These are phyloP conservation scores for Geodia barretti DNA, from an alignment of 37 sponge, comb jelly and placozoan genomes.

Conservation along the genomic window DNA sequence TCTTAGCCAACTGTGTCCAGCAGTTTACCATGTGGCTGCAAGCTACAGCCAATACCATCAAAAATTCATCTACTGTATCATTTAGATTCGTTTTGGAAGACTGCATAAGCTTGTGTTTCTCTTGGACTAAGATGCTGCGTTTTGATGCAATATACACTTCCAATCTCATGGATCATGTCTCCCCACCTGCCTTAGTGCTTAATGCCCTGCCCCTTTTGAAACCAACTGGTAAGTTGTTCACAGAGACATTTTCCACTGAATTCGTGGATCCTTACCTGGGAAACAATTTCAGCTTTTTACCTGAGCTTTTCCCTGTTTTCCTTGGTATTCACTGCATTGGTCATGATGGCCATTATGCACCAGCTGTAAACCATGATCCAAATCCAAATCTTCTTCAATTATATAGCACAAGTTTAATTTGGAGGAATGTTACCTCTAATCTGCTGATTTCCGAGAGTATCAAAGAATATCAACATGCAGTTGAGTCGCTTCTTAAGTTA, in stretches of 20 bases:
- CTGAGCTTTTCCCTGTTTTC: conserved; percentile 19
- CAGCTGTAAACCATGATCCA: too few relatives aligned
- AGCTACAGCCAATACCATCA: background rate
- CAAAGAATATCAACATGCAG: too few relatives aligned
- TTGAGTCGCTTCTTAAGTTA: too few relatives aligned
- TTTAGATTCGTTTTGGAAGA: conserved; percentile 39
- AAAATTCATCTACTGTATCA: background rate
- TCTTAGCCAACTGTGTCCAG: conserved; percentile 63
- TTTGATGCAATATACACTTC: conserved; percentile 59
- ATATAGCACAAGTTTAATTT: too few relatives aligned
- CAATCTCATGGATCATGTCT: conserved; percentile 41
- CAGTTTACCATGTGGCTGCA: conserved; percentile 53
- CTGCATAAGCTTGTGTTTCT: conserved; percentile 20
- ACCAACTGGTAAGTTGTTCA: conserved; percentile 10
- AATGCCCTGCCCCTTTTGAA: conserved; percentile 34
- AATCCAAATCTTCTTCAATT: too few relatives aligned
- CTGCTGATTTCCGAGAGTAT: too few relatives aligned
- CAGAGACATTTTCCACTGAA: conserved; percentile 12
- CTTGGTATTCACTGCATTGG: conserved; percentile 40
- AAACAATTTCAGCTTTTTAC: conserved; percentile 9
- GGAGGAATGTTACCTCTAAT: too few relatives aligned
- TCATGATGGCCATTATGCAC: conserved; percentile 22
- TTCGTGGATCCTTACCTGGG: background rate
- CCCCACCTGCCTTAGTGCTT: conserved; percentile 35
- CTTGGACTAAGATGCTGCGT: background rate